A percentile compares a stretch with the other conserved stretches of the same genome.
These are phyloP conservation scores for Neogobius melanostomus DNA, from an alignment of 2,113 vertebrate species.

Conservation along the genomic window DNA sequence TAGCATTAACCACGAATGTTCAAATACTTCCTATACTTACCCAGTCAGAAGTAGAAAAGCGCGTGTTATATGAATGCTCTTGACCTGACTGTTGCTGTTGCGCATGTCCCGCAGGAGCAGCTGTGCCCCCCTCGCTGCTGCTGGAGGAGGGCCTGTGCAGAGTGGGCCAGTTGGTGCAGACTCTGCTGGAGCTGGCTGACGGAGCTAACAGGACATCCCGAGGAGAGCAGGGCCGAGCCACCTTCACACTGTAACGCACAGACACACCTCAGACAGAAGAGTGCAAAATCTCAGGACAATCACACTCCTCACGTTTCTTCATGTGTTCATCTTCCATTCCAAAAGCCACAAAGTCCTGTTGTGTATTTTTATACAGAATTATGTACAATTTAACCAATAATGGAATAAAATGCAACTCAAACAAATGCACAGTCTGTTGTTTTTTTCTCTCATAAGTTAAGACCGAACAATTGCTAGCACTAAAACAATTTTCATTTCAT, in stretches of 20 bases:
- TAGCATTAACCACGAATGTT: too few relatives aligned
- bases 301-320: neutral
- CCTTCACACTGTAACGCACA: slow-evolving; percentile 7
- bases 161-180: slow-evolving; percentile 73
- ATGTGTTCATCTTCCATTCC: neutral
- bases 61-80: too few relatives aligned
- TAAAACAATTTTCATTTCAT: too few relatives aligned
- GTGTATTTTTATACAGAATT: neutral
- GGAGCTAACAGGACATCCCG: slow-evolving; percentile 32
- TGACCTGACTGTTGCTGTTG: slow-evolving; percentile 11
- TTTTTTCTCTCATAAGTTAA: too few relatives aligned
- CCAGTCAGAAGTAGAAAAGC: too few relatives aligned
- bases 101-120: slow-evolving; percentile 68
- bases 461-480: too few relatives aligned
- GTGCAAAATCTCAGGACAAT: neutral
- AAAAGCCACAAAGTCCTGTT: neutral
- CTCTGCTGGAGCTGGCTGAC: slow-evolving; percentile 65
- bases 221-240: slow-evolving; percentile 24
- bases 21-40: too few relatives aligned
- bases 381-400: too few relatives aligned
- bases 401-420: neutral
- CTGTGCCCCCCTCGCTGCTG: slow-evolving; percentile 81
- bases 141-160: slow-evolving; percentile 80
- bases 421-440: neutral
- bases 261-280: neutral